Evolutionary conservation across 2,888 invertebrate genomes (phyloP).

Genomic region (Pyrgus malvae): DNA sequence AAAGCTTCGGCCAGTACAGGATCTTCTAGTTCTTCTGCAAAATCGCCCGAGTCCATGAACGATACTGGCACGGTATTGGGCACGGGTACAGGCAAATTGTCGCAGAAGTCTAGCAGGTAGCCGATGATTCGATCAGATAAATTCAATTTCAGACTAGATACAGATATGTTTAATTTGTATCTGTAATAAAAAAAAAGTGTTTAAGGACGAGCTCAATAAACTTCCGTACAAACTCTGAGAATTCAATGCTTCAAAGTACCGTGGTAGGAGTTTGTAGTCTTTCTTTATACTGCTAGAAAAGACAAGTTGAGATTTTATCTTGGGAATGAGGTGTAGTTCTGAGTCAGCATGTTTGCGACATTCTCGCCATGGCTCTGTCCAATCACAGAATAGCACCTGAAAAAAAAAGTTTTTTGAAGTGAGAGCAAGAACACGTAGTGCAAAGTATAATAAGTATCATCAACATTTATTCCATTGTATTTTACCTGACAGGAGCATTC

Average conservation of each 20-base stretch:
- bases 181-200: no score
- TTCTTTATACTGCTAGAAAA: slow-evolving; percentile 89
- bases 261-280: slow-evolving; percentile 86
- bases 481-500: slow-evolving; percentile 86
- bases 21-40: slow-evolving; percentile 57
- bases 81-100: slow-evolving; percentile 69
- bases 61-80: slow-evolving; percentile 74
- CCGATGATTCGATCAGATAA: slow-evolving; percentile 87
- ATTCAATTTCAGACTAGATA: slow-evolving; percentile 88
- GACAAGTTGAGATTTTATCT: slow-evolving; percentile 83
- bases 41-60: slow-evolving; percentile 70
- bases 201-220: background rate
- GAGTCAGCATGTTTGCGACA: slow-evolving; percentile 86
- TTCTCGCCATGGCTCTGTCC: slow-evolving; percentile 89
- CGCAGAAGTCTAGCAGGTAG: slow-evolving; percentile 83
- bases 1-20: slow-evolving; percentile 53
- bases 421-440: no score
- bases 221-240: background rate
- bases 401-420: no score
- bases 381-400: slow-evolving; percentile 78
- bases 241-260: slow-evolving; percentile 50
- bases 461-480: no score
- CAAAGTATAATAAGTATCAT: no score
- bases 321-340: slow-evolving; percentile 87
- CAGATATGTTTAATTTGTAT: slow-evolving; percentile 88